Conservation (phyloP, 2,113 vertebrate genomes). For the Elephas maximus region DNA sequence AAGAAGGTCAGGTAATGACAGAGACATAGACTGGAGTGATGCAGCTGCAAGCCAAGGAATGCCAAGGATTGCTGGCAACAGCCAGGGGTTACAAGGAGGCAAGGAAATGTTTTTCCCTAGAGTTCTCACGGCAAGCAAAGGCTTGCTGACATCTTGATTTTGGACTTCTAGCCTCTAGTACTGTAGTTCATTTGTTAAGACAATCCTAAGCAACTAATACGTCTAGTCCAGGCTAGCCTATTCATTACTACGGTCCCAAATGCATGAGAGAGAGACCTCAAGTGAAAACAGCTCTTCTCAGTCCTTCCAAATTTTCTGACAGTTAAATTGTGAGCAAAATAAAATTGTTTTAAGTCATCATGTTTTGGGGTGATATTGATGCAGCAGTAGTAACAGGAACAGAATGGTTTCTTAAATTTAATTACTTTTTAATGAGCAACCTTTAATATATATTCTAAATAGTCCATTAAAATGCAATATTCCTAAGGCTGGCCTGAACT, state of each 20-base stretch:
- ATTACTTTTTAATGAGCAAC: constrained; percentile 9
- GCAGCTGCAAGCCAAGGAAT: no score
- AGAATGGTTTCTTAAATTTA: not conserved
- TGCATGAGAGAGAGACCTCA: not conserved
- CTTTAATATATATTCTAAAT: not conserved
- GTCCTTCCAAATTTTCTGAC: not conserved
- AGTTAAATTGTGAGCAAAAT: not conserved
- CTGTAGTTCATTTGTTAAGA: no score
- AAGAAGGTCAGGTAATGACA: no score
- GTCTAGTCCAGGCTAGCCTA: no score
- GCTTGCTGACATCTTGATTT: no score
- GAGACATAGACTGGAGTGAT: no score
- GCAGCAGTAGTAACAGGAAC: not conserved
- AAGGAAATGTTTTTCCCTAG: no score
- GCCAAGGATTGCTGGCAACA: no score
- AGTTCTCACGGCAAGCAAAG: no score
- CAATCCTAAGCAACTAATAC: no score
- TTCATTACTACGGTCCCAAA: not conserved
- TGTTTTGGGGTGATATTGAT: not conserved
- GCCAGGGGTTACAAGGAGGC: no score
- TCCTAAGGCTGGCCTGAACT: not conserved
- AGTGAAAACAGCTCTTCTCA: not conserved
- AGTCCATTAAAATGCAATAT: constrained; percentile 25
- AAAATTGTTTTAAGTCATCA: not conserved
- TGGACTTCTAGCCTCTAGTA: no score